A percentile compares a stretch with the other conserved stretches of the same genome.
Evolutionary conservation across 64 coral and sea anemone species (phyloP).

Genomic region (Porites australiensis): DNA sequence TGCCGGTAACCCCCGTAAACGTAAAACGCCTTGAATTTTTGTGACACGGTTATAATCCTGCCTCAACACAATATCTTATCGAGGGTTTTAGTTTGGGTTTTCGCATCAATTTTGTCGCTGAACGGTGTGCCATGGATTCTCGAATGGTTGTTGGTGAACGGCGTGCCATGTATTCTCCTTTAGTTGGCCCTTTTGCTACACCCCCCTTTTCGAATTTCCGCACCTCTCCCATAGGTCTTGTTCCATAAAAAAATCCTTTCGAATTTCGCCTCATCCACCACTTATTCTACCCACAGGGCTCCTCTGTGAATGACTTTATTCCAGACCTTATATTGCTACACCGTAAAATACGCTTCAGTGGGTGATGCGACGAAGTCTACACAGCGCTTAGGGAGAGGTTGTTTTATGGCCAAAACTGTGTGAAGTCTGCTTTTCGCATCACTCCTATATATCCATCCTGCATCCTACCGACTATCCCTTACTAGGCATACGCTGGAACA

Average conservation of each 20-base stretch:
- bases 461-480: too few relatives aligned
- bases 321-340: too few relatives aligned
- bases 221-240: not conserved
- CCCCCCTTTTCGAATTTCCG: not conserved
- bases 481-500: too few relatives aligned
- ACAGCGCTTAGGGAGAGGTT: too few relatives aligned
- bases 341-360: too few relatives aligned
- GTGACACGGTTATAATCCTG: not conserved
- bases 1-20: slow-evolving; percentile 13
- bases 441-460: too few relatives aligned
- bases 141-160: not conserved
- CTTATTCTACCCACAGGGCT: slow-evolving; percentile 22
- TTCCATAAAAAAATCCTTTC: not conserved
- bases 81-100: slow-evolving; percentile 12
- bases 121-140: not conserved
- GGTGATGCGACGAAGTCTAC: too few relatives aligned
- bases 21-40: not conserved
- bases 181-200: not conserved
- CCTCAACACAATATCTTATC: slow-evolving; percentile 15
- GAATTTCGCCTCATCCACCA: not conserved
- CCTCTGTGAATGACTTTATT: slow-evolving; percentile 18
- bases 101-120: not conserved
- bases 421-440: too few relatives aligned
- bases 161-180: not conserved
- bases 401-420: too few relatives aligned